Evolutionary conservation across 2,113 vertebrate species (phyloP).

Genomic region (Passer montanus): DNA sequence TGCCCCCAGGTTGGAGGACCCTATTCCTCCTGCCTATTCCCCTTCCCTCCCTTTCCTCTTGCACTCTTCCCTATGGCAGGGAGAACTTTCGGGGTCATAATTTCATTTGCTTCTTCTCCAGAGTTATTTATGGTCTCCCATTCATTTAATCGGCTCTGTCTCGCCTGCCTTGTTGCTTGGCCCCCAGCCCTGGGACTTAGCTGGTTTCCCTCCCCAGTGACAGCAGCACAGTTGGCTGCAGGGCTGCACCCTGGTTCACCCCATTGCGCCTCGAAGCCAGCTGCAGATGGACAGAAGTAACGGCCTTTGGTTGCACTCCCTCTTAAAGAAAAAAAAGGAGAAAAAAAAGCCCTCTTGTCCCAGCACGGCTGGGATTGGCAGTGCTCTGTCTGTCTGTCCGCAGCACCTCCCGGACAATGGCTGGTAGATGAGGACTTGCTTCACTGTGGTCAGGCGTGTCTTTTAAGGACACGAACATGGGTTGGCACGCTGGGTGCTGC

Average conservation of each 20-base stretch:
- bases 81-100: not conserved
- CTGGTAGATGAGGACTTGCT: not conserved
- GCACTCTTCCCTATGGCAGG: not conserved
- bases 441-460: not conserved
- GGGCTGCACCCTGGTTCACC: not conserved
- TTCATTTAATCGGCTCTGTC: not conserved
- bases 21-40: not conserved
- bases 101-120: not conserved
- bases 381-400: not conserved
- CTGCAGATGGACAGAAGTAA: not conserved
- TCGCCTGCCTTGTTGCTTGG: not conserved
- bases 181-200: not conserved
- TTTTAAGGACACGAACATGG: conserved; percentile 46
- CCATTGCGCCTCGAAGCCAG: rapidly evolving
- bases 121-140: conserved; percentile 1
- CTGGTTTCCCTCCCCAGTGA: not conserved
- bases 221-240: not conserved
- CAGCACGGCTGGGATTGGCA: not conserved
- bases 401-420: not conserved
- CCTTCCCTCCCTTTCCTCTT: not conserved
- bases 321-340: not conserved
- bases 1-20: not conserved
- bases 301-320: not conserved
- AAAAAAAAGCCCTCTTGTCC: not conserved
- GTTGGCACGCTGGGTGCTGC: not conserved